Evolutionary conservation across 2,797 vertebrate genomes (phyloP), one percentile per base, ranked within the genome.

Genomic region (Sitta carolinensis): DNA sequence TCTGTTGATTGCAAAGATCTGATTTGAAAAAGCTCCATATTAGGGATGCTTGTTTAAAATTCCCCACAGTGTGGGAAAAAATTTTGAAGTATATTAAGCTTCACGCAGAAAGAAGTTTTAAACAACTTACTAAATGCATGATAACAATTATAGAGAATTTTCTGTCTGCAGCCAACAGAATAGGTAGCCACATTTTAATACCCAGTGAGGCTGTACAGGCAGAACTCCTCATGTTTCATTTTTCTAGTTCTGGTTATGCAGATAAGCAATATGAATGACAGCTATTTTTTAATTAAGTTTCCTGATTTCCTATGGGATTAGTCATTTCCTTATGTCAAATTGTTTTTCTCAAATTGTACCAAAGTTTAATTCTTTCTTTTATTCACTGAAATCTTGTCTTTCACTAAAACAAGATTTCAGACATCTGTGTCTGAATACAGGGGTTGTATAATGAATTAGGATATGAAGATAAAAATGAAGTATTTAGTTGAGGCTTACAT

Each of bases 251-350:
- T 95, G 91, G 30, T 92, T 81, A 91, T 86, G 55, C 88, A 91
- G 87, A 95, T 79, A 94, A 93, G 77, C 59, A 63, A 23, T 54
- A 82, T 34, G 69, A 92, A 93, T 88, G 82, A 42, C 76, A 93
- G 91, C 48, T 78, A 42, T 88, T 81, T 94, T 95, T 87, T 66
- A 92, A 92, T 95, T 87, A 84, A 69, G 52, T 93, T 95, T 94
- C 80, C 70, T 90, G 32, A 57, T 93, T 94, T 90, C 55, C 69
- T 68, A 29, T 79, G 87, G 26, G 79, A 84, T 90, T 93, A 86
- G 80, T 95, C 89, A 97, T 93, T 94, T 96, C 95, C 93, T 91
- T 86, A 70, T 78, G 94, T 94, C 54, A 91, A 92, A 75, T 54
- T 77, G 7, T 78, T 73, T 93, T 92, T 85, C 84, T 92, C 42